Conservation (phyloP, 2,113 vertebrate genomes). For the Pica pica region DNA sequence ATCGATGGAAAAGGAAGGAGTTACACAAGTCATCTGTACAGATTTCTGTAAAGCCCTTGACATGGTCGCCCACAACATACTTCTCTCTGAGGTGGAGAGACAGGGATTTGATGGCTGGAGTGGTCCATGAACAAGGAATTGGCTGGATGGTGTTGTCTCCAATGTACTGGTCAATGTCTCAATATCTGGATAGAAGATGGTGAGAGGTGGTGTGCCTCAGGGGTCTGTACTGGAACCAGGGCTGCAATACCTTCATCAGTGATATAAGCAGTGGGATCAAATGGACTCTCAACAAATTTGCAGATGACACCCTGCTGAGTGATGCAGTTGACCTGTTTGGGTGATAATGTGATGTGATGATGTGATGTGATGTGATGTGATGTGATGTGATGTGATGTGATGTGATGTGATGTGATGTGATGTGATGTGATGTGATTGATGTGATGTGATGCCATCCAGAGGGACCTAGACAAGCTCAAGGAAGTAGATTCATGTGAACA, state of each 20-base stretch:
- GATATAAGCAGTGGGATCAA: background rate
- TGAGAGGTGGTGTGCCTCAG: background rate
- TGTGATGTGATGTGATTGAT: background rate
- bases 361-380: background rate
- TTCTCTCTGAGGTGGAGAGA: rapidly evolving
- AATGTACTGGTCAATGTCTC: background rate
- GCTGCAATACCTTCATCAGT: background rate
- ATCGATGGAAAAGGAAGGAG: background rate
- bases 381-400: background rate
- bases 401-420: background rate
- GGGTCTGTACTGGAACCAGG: background rate
- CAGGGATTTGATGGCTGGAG: background rate
- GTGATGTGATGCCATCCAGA: background rate
- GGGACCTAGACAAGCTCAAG: rapidly evolving
- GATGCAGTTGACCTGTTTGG: background rate
- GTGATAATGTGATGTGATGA: background rate
- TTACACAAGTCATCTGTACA: background rate
- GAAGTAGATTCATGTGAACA: background rate
- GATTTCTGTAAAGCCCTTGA: background rate
- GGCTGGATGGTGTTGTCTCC: background rate
- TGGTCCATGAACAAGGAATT: background rate
- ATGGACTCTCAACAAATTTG: background rate
- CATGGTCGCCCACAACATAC: no score
- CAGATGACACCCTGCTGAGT: background rate
- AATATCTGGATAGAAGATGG: background rate